These are phyloP conservation scores for Zonitis immaculata DNA, from an alignment of 2,888 invertebrate genomes.

Conservation along the genomic window DNA sequence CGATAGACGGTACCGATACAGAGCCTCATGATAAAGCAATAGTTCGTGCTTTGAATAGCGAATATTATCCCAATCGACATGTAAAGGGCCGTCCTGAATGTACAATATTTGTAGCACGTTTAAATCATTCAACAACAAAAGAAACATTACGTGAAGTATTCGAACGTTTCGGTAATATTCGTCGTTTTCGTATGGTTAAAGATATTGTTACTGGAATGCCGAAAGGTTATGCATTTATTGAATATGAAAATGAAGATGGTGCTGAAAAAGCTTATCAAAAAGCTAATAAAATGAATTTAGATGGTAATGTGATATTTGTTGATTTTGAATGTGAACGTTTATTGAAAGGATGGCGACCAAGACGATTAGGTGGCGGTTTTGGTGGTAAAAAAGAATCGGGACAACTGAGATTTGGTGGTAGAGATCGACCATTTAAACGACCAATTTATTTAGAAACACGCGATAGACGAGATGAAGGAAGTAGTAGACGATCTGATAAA, in stretches of 20 bases:
- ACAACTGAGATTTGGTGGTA: constrained; percentile 81
- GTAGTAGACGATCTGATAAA: not conserved
- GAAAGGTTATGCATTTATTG: constrained; percentile 82
- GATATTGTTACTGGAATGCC: constrained; percentile 78
- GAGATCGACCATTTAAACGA: constrained; percentile 69
- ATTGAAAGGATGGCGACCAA: constrained; percentile 76
- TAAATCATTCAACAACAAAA: constrained; percentile 64
- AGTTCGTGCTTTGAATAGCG: constrained; percentile 62
- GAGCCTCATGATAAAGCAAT: constrained; percentile 78
- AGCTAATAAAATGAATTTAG: constrained; percentile 58
- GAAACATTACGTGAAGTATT: constrained; percentile 55
- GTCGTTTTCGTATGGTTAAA: constrained; percentile 61
- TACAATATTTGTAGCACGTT: constrained; percentile 71
- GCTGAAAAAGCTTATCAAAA: constrained; percentile 60
- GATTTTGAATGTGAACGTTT: constrained; percentile 71
- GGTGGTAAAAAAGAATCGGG: constrained; percentile 84
- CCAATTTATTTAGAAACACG: constrained; percentile 51
- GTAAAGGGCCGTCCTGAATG: constrained; percentile 64
- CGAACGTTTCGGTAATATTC: constrained; percentile 62
- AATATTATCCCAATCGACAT: constrained; percentile 61
- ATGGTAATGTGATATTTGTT: constrained; percentile 66
- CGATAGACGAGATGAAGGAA: constrained; percentile 30
- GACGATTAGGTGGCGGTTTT: constrained; percentile 82
- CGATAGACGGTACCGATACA: constrained; percentile 81
- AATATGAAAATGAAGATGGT: constrained; percentile 60